phyloP scores from a whole-genome alignment of 2,113 vertebrate species.

The Capra hircus region DNA sequence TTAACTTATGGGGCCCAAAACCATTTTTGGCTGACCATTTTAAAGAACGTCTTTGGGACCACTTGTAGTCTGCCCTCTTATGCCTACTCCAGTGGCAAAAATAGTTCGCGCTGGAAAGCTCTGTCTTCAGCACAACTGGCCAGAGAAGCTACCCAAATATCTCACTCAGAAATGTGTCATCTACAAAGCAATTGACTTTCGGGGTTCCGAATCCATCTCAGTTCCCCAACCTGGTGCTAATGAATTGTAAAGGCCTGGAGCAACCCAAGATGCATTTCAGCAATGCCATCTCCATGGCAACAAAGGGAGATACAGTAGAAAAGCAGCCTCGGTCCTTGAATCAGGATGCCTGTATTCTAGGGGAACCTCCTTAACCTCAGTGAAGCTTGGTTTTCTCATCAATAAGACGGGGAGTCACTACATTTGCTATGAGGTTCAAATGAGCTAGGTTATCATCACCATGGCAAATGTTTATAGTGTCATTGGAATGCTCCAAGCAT shows the following conservation, averaged over 20 bases:
- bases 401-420: not conserved
- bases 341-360: not conserved
- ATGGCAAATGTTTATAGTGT: not conserved
- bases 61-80: not conserved
- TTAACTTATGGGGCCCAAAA: conserved; percentile 3
- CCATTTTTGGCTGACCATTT: not conserved
- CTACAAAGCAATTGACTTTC: not conserved
- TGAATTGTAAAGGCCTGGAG: not conserved
- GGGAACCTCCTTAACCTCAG: not conserved
- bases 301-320: not conserved
- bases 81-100: not conserved
- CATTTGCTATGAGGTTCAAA: not conserved
- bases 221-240: not conserved
- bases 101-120: not conserved
- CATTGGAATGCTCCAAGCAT: not conserved
- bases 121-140: not conserved
- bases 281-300: not conserved
- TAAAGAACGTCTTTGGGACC: not conserved
- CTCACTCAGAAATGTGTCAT: not conserved
- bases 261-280: not conserved
- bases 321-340: not conserved
- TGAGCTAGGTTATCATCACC: not conserved
- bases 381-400: not conserved
- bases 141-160: not conserved
- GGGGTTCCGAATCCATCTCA: not conserved